Evolutionary conservation across 2,113 vertebrate genomes (phyloP), one percentile per base, ranked within the genome.

Genomic region (Triplophysa siluroides): DNA sequence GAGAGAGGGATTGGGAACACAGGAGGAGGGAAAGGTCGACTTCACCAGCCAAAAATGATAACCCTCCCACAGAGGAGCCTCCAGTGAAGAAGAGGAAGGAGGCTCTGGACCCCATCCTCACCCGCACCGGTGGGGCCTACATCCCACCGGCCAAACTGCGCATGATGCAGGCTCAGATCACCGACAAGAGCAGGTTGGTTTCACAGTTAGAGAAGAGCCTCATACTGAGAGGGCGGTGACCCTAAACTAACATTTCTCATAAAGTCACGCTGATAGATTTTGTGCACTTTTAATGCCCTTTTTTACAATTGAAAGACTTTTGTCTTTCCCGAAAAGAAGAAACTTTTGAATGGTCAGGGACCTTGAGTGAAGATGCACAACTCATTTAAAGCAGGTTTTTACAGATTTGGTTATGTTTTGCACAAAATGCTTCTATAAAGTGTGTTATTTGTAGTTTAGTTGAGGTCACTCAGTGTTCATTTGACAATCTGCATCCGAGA

Each of bases 111-210:
- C 96, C 97, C 26, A 96, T 99, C 80, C 93, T 99, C 58, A 99
- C 96, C 18, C 94, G 96, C 47, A 98, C 98, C 0, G 98, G 98
- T 8, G 98, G 98, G 26, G 97, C 97, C 0, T 99, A 99, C 82
- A 99, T 99, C 84, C 98, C 98, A 0, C 97, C 97, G 1, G 98
- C 98, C 65, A 97, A 96, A 81, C 95, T 99, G 65, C 93, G 97
- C 74, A 96, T 99, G 95, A 98, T 99, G 97, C 97, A 98, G 85
- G 95, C 96, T 61, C 96, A 98, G 87, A 98, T 99, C 79, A 96
- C 96, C 2, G 98, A 99, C 91, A 99, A 99, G 91, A 98, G 93
- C 85, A 98, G 98, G 98, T 94, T 70, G 82, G 90, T 47, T 19
- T 75, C 72, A 58, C 54, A 58, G 50, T 52, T 52, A 52, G 16